Percentiles rank a stretch among this genome's conserved stretches.
phyloP scores from a whole-genome alignment of 2,113 vertebrate genomes.

The Neotragus pygmaeus region DNA sequence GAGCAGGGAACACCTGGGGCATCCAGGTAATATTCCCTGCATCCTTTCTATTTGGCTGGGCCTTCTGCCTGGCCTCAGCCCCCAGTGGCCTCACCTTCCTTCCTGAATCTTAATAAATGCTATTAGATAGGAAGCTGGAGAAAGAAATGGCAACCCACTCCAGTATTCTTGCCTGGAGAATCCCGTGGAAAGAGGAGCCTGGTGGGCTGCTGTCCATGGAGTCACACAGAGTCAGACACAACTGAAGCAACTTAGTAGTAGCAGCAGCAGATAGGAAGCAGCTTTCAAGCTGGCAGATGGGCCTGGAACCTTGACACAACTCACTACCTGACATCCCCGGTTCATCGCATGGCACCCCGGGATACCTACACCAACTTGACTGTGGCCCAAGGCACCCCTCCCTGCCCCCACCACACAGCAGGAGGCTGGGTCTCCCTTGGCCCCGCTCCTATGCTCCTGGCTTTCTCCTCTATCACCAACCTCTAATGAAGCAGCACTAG shows the following conservation, averaged over 20 bases:
- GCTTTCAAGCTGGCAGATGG: background rate
- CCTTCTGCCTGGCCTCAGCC: background rate
- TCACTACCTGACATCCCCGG: background rate
- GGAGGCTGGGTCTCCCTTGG: background rate
- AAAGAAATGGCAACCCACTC: background rate
- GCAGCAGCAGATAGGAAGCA: background rate
- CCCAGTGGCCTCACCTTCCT: background rate
- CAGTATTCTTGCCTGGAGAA: background rate
- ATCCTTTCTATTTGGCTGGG: background rate
- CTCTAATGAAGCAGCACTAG: background rate
- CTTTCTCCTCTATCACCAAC: background rate
- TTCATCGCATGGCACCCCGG: background rate
- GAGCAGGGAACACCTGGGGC: background rate
- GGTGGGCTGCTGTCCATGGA: background rate
- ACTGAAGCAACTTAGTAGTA: background rate
- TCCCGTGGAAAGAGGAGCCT: background rate
- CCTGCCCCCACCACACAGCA: accelerated
- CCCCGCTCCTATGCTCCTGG: background rate
- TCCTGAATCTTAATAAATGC: background rate
- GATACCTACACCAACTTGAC: background rate
- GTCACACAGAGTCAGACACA: background rate
- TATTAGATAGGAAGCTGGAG: background rate
- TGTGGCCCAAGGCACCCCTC: background rate
- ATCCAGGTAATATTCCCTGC: background rate
- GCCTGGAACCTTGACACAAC: background rate